Evolutionary conservation across 1,140 invertebrate species (phyloP).

Genomic region (Procambarus virginalis): DNA sequence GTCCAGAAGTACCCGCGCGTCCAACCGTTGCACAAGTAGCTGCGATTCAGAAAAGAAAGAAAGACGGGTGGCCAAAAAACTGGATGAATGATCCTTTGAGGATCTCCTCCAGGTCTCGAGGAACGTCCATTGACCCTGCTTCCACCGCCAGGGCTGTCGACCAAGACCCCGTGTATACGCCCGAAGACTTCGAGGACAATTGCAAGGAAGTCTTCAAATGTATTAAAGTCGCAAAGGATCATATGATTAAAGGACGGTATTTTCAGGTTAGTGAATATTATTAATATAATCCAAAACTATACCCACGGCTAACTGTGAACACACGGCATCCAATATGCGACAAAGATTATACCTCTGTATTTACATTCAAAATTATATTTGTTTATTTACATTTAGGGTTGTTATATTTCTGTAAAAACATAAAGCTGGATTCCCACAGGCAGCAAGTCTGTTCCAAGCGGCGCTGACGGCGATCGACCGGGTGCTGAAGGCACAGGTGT

Average conservation of each 20-base stretch:
- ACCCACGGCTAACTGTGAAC: too few relatives aligned
- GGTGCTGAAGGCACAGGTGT: slow-evolving; percentile 45
- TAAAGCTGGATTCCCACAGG: background rate
- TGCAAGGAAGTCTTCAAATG: slow-evolving; percentile 18
- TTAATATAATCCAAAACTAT: background rate
- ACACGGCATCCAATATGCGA: too few relatives aligned
- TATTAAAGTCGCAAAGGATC: slow-evolving; percentile 6
- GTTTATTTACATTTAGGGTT: too few relatives aligned
- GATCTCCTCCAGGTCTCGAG: too few relatives aligned
- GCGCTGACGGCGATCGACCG: slow-evolving; percentile 45
- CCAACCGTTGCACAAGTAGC: background rate
- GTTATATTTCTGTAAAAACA: background rate
- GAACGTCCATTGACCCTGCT: background rate
- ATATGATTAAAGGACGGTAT: background rate
- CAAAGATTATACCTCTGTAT: too few relatives aligned
- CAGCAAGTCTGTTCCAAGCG: slow-evolving; percentile 32
- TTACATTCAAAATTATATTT: too few relatives aligned
- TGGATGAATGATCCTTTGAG: background rate
- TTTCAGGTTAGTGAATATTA: background rate
- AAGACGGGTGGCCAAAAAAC: background rate
- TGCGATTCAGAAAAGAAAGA: background rate
- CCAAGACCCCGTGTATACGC: slow-evolving; percentile 3
- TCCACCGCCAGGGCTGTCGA: background rate
- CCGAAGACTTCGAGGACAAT: slow-evolving; percentile 6
- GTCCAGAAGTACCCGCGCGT: background rate